These are phyloP conservation scores for Lasius fuliginosus DNA, from an alignment of 2,888 invertebrate species.

Conservation along the genomic window DNA sequence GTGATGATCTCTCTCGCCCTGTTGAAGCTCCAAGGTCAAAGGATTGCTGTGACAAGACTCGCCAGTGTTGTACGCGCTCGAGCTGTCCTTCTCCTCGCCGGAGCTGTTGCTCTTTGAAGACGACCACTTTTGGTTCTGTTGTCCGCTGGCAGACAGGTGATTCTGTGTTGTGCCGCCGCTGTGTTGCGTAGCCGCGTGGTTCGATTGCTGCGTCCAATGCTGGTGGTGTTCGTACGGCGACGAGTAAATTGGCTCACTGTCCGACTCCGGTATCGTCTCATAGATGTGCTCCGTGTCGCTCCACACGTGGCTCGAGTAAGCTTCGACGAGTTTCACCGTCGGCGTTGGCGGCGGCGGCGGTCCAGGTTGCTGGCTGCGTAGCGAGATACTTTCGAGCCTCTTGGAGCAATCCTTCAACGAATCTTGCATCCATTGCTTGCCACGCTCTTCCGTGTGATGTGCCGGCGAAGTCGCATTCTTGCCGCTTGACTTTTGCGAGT, in stretches of 20 bases:
- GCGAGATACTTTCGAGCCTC: conserved; percentile 77
- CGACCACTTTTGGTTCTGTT: conserved; percentile 76
- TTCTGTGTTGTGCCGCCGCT: conserved; percentile 52
- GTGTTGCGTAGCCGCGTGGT: conserved; percentile 53
- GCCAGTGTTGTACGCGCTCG: conserved; percentile 92
- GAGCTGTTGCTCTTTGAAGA: conserved; percentile 86
- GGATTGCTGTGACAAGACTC: conserved; percentile 92
- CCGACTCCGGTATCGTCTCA: conserved; percentile 89
- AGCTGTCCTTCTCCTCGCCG: conserved; percentile 89
- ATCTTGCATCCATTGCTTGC: conserved; percentile 81
- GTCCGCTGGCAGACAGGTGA: conserved; percentile 29
- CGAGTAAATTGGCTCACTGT: conserved; percentile 89
- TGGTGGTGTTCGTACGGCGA: conserved; percentile 88
- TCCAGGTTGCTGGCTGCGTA: conserved; percentile 77
- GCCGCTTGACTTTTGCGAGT: conserved; percentile 58
- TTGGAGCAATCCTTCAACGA: conserved; percentile 81
- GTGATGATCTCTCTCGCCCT: conserved; percentile 86
- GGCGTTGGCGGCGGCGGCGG: conserved; percentile 83
- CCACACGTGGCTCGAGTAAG: conserved; percentile 82
- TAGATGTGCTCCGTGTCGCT: conserved; percentile 89
- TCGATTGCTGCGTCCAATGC: conserved; percentile 72
- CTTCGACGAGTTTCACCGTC: conserved; percentile 79
- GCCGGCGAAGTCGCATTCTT: conserved; percentile 74
- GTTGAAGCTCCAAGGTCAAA: conserved; percentile 87
- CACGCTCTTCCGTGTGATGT: conserved; percentile 78